Percentiles rank a stretch among this genome's conserved stretches.
Evolutionary conservation across 2,888 invertebrate species (phyloP).

Genomic region (Drosophila pseudotalamancana): DNA sequence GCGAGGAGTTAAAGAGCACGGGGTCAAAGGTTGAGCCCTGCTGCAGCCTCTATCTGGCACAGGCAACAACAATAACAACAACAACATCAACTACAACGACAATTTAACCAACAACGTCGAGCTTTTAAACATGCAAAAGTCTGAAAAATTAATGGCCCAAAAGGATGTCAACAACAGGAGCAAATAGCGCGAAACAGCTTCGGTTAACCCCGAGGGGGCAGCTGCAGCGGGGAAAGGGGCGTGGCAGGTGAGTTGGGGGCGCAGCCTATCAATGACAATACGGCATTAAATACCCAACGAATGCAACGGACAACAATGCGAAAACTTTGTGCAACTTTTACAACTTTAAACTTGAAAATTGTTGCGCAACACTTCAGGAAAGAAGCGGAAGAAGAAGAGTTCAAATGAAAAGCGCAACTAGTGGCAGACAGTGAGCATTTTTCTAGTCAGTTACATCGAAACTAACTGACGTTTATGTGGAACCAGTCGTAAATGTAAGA

Average conservation of each 20-base stretch:
- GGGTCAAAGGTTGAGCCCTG: conserved; percentile 12
- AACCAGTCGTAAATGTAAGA: too few species aligned
- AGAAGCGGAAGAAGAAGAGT: neutral
- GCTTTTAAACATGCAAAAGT: conserved; percentile 60
- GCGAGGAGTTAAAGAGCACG: neutral
- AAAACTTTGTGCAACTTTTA: conserved; percentile 41
- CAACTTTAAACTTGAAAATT: conserved; percentile 50
- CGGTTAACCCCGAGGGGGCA: conserved; percentile 29
- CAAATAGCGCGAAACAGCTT: conserved; percentile 25
- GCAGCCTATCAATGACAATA: conserved; percentile 43
- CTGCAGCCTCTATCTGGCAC: conserved; percentile 43
- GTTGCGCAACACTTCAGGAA: conserved; percentile 19
- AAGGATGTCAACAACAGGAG: conserved; percentile 61
- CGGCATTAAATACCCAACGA: conserved; percentile 30
- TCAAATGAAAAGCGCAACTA: neutral
- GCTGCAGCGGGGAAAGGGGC: neutral
- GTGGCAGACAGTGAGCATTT: too few species aligned
- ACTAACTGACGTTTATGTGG: too few species aligned
- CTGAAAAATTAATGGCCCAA: conserved; percentile 73
- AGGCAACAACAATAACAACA: conserved; percentile 21
- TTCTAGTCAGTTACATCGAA: too few species aligned
- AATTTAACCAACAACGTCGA: conserved; percentile 36
- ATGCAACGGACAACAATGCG: conserved; percentile 42
- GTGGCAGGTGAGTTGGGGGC: neutral
- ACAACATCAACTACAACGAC: too few species aligned